phyloP scores from a whole-genome alignment of 1,140 invertebrate genomes.

The Manduca sexta region DNA sequence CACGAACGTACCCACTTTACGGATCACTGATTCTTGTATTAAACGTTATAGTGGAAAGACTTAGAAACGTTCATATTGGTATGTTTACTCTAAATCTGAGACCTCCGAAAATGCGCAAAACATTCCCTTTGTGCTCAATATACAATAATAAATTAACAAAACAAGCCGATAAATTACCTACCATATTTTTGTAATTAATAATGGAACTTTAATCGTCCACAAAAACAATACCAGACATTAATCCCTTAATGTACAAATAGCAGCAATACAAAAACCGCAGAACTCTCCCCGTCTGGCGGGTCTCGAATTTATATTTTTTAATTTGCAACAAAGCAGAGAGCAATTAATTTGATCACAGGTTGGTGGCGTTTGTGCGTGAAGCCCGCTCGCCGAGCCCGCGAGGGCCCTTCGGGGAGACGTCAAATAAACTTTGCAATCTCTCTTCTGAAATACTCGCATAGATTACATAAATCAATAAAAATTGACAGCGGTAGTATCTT shows the following conservation, averaged over 20 bases:
- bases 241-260: too few relatives aligned
- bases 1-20: too few relatives aligned
- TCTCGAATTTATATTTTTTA: conserved; percentile 3
- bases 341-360: conserved; percentile 38
- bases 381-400: conserved; percentile 14
- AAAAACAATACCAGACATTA: neutral
- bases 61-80: too few relatives aligned
- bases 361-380: conserved; percentile 32
- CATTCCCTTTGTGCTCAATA: too few relatives aligned
- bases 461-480: conserved; percentile 9
- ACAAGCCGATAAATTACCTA: too few relatives aligned
- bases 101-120: too few relatives aligned
- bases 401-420: conserved; percentile 36
- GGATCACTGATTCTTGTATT: too few relatives aligned
- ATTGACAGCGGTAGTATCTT: neutral
- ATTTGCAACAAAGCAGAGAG: conserved; percentile 15
- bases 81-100: too few relatives aligned
- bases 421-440: conserved; percentile 46
- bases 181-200: neutral
- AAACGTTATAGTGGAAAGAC: too few relatives aligned
- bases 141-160: too few relatives aligned
- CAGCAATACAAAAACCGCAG: too few relatives aligned
- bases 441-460: conserved; percentile 26
- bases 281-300: neutral
- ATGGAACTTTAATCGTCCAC: neutral